Evolutionary conservation across 2,888 invertebrate genomes (phyloP).

Genomic region (Apamea epomidion): DNA sequence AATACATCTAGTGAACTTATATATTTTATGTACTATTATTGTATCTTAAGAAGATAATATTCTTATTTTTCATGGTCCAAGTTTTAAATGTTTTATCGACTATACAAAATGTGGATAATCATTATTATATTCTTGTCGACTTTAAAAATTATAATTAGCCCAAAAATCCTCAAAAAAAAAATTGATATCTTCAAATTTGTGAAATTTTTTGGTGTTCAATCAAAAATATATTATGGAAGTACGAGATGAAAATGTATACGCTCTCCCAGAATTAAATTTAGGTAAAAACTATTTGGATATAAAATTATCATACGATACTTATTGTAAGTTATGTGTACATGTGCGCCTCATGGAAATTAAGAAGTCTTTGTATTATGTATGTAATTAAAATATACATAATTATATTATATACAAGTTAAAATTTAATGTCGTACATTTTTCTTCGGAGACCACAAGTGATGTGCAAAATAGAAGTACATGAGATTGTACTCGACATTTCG

Average conservation of each 20-base stretch:
- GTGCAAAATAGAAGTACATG: conserved; percentile 81
- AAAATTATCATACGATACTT: conserved; percentile 88
- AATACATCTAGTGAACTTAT: conserved; percentile 89
- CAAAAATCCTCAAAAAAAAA: conserved; percentile 87
- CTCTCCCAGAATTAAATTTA: conserved; percentile 89
- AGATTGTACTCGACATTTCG: conserved; percentile 84
- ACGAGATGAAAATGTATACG: conserved; percentile 89
- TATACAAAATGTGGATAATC: conserved; percentile 90
- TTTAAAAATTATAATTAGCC: conserved; percentile 87
- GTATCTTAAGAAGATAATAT: conserved; percentile 90
- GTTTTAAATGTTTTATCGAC: conserved; percentile 91
- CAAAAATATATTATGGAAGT: conserved; percentile 87
- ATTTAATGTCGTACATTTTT: conserved; percentile 87
- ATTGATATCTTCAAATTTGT: conserved; percentile 88
- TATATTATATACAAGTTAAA: conserved; percentile 89
- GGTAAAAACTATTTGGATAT: conserved; percentile 89
- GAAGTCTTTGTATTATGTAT: conserved; percentile 90
- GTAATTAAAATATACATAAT: conserved; percentile 89
- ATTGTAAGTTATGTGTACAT: conserved; percentile 88
- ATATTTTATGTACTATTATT: conserved; percentile 91
- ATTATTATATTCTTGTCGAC: conserved; percentile 90
- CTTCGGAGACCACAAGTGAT: conserved; percentile 86
- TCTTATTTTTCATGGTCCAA: conserved; percentile 91
- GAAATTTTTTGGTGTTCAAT: conserved; percentile 90
- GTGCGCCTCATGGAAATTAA: conserved; percentile 89